Conservation (phyloP, 2,888 invertebrate species). For the Leptarthrus brevirostris region DNA sequence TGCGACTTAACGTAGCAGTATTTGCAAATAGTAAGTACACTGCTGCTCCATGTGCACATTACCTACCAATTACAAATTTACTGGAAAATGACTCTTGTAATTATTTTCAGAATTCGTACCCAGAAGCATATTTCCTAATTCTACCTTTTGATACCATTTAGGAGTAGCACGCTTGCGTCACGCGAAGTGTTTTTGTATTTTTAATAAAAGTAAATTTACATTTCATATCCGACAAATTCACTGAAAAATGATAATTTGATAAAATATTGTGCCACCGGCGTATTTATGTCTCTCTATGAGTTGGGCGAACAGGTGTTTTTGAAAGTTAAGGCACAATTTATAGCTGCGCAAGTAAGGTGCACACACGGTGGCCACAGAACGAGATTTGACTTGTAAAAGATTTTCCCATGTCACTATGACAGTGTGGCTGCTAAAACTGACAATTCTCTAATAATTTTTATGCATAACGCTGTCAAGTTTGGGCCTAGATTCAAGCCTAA, state of each 20-base stretch:
- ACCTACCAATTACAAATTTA: neutral
- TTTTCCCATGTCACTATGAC: conserved; percentile 44
- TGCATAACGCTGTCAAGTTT: conserved; percentile 1
- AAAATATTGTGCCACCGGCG: conserved; percentile 35
- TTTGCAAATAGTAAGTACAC: no score
- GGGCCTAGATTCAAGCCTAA: conserved; percentile 31
- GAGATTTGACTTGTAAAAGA: conserved; percentile 8
- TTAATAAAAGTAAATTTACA: no score
- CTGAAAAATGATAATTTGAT: conserved; percentile 39
- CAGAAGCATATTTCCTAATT: conserved; percentile 7
- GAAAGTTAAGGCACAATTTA: conserved; percentile 16
- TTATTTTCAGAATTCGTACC: neutral
- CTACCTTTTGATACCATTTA: conserved; percentile 1
- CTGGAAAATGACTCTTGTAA: neutral
- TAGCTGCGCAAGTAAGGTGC: conserved; percentile 5
- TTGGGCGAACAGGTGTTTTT: conserved; percentile 32
- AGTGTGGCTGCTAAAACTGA: conserved; percentile 19
- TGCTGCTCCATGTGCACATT: no score
- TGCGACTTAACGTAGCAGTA: no score
- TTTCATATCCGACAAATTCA: conserved; percentile 41
- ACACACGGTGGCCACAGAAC: neutral
- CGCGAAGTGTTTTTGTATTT: no score
- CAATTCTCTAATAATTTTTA: conserved; percentile 21
- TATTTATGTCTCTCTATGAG: conserved; percentile 19
- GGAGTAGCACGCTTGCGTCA: neutral